phyloP scores from a whole-genome alignment of 1,140 invertebrate species.

The Helicorthomorpha holstii region DNA sequence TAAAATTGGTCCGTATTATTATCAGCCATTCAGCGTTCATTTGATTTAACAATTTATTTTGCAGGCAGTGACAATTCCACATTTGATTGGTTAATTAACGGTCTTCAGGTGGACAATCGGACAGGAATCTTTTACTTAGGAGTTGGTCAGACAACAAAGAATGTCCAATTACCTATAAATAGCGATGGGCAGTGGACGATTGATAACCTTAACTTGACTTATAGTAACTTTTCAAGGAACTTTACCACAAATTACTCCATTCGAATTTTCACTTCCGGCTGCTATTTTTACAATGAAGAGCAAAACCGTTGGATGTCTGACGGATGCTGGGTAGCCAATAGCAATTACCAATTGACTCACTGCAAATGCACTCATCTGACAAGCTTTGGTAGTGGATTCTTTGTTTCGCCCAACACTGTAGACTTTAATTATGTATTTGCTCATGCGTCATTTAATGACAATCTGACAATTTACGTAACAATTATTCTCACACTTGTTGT shows the following conservation, averaged over 20 bases:
- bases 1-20: slow-evolving; percentile 11
- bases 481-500: slow-evolving; percentile 29
- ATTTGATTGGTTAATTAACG: not conserved
- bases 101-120: not conserved
- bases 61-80: not conserved
- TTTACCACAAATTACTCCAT: slow-evolving; percentile 1
- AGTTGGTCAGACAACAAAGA: slow-evolving; percentile 16
- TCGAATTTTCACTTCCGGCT: slow-evolving; percentile 19
- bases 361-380: slow-evolving; percentile 35
- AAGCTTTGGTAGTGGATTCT: slow-evolving; percentile 35
- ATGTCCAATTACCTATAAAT: too few relatives aligned
- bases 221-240: not conserved
- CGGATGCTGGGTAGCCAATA: slow-evolving; percentile 18
- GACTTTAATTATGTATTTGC: slow-evolving; percentile 37
- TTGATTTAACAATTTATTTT: slow-evolving; percentile 3
- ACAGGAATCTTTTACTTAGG: slow-evolving; percentile 21
- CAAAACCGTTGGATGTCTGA: slow-evolving; percentile 18
- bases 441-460: slow-evolving; percentile 33
- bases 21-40: not conserved
- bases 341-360: slow-evolving; percentile 20
- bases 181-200: too few relatives aligned
- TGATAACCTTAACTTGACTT: not conserved
- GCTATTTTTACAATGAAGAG: slow-evolving; percentile 19
- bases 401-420: slow-evolving; percentile 34
- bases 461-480: slow-evolving; percentile 35